A percentile compares a stretch with the other conserved stretches of the same genome.
These are phyloP conservation scores for Ailuropoda melanoleuca DNA, from an alignment of 2,113 vertebrate species.

Conservation along the genomic window DNA sequence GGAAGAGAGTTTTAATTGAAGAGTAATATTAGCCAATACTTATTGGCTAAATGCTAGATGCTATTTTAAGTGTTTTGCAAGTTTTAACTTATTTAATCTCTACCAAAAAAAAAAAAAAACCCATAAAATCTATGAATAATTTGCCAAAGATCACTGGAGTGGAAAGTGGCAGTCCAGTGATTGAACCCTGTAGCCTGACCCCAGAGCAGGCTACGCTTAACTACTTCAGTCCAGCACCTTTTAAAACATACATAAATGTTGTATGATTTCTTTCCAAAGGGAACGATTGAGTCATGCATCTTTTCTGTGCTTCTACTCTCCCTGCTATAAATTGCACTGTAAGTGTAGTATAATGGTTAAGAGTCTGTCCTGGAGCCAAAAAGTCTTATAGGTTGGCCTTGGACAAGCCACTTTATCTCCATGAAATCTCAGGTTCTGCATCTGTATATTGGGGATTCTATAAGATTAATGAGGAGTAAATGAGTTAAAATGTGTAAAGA, in stretches of 20 bases:
- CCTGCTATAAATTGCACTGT: neutral
- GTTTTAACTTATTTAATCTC: neutral
- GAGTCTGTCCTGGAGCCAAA: neutral
- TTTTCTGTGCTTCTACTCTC: neutral
- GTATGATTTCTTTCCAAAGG: neutral
- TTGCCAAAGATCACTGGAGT: neutral
- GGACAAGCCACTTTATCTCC: neutral
- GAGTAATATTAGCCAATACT: neutral
- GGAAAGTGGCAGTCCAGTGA: neutral
- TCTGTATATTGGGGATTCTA: neutral
- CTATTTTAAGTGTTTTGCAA: neutral
- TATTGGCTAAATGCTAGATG: neutral
- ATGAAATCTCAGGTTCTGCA: neutral
- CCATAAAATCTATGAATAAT: neutral
- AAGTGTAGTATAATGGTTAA: neutral
- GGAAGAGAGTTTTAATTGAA: neutral
- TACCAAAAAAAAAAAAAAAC: neutral
- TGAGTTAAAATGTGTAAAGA: neutral
- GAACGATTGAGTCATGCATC: neutral
- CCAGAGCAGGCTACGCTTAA: neutral
- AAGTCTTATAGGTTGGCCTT: neutral
- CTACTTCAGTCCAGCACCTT: neutral
- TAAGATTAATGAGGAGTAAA: neutral
- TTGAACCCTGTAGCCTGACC: neutral
- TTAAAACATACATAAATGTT: neutral